These are phyloP conservation scores for Pollachius pollachius DNA, from an alignment of 2,113 vertebrate genomes.

Conservation along the genomic window DNA sequence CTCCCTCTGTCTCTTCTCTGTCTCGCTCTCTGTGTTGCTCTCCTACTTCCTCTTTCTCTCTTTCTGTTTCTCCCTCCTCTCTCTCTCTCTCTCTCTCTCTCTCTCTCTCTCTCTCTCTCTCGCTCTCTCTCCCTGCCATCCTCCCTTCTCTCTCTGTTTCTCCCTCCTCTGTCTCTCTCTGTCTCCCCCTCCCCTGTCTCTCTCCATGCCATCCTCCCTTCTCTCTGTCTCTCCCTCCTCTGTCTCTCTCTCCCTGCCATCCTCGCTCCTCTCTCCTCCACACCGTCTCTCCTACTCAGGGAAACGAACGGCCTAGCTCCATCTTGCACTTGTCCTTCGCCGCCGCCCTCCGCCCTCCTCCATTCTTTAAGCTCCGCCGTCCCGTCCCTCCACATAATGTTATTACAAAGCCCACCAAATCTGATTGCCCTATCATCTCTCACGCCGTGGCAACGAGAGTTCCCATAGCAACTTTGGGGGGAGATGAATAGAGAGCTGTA, in stretches of 20 bases:
- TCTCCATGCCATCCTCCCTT: background rate
- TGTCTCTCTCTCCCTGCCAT: conserved; percentile 1
- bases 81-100: conserved; percentile 5
- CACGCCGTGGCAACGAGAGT: conserved; percentile 54
- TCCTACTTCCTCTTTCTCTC: background rate
- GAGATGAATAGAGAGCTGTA: conserved; percentile 24
- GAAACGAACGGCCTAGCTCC: conserved; percentile 2
- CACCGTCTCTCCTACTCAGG: conserved; percentile 27
- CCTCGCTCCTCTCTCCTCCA: conserved; percentile 3
- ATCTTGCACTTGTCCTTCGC: conserved; percentile 8
- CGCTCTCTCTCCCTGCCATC: conserved; percentile 4
- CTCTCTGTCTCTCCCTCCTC: conserved; percentile 7
- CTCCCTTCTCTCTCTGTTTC: conserved; percentile 5
- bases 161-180: background rate
- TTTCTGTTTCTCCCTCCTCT: conserved; percentile 8
- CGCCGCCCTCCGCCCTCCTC: conserved; percentile 5
- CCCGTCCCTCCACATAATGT: conserved; percentile 36
- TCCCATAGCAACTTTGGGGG: conserved; percentile 59
- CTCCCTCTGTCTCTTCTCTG: no score
- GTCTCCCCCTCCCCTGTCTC: no score
- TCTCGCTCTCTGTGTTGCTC: background rate
- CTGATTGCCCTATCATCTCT: conserved; percentile 47
- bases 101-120: conserved; percentile 17
- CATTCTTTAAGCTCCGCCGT: conserved; percentile 16
- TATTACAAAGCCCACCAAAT: conserved; percentile 51